Evolutionary conservation across 2,113 vertebrate species (phyloP), one percentile per base, ranked within the genome.

Genomic region (Xiphophorus couchianus): DNA sequence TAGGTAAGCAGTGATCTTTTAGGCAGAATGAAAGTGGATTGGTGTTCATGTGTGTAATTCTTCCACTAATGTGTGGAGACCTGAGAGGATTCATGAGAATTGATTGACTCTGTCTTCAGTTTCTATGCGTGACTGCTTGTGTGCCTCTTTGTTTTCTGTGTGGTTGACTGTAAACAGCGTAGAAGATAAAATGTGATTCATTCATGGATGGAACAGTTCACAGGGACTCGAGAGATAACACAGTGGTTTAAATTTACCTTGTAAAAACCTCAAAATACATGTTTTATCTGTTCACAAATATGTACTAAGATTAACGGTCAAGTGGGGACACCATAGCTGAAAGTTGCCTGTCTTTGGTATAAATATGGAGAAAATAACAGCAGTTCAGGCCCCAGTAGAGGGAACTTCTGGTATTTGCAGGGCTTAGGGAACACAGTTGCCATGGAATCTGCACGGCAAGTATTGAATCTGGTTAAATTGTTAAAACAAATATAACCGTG

Each of bases 91-190:
- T 82, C 71, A 37, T 78, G 64, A 65, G 78, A 64, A 82, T 86
- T 85, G 84, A 90, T 90, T 73, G 82, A 86, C 80, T 77, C 35
- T 11, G 42, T 25, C 71, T 82, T 71, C 63, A 51, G 77, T 37
- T 29, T 74, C 61, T 70, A 70, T 67, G 81, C 76, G 71, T 74
- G 68, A 30, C 80, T 77, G 60, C 48, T 48, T 58, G 72, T 85
- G 65, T 72, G 62, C 10, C 37, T 22, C 14, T 11, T 61, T 28
- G 37, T 28, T 42, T 29, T 42, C 30, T 62, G 58, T 65, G 62
- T 62, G 68, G 42, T 62, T 69, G 75, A 86, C 71, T 83, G 31
- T 79, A 79, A 86, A 67, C 33, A 63, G 67, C 74, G 33, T 19
- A 28, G 42, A 75, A 48, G 69, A 63, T 35, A 5, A 66, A 74